Evolutionary conservation across 2,888 invertebrate species (phyloP).

Genomic region (Stegana nigrithorax): DNA sequence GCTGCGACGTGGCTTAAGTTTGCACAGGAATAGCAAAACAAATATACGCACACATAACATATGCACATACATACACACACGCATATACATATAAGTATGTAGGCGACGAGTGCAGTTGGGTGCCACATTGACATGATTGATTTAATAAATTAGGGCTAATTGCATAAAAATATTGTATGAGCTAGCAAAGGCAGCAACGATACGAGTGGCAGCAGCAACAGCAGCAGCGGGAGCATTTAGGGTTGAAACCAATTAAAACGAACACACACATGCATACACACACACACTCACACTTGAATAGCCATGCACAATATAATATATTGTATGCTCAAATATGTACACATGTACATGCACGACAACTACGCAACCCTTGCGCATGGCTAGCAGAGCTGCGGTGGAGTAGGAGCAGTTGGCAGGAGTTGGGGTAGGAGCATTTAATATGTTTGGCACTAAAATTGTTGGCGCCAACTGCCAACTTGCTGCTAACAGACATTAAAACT

Average conservation of each 20-base stretch:
- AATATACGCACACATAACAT: not conserved
- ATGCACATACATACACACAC: not conserved
- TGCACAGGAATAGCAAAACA: too few relatives aligned
- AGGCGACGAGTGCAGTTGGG: not conserved
- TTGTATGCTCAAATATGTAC: not conserved
- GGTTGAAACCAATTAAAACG: constrained; percentile 5
- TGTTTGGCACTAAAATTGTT: constrained; percentile 20
- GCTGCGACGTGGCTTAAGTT: too few relatives aligned
- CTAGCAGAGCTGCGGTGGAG: too few relatives aligned
- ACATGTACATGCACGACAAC: too few relatives aligned
- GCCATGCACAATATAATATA: too few relatives aligned
- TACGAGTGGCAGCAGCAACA: not conserved
- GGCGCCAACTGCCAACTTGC: constrained; percentile 51
- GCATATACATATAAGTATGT: not conserved
- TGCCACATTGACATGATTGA: constrained; percentile 43
- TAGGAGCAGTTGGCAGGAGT: too few relatives aligned
- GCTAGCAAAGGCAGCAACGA: not conserved
- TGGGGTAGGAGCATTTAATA: not conserved
- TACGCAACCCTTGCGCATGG: too few relatives aligned
- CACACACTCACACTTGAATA: not conserved
- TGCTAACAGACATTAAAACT: constrained; percentile 58
- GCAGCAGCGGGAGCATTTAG: not conserved
- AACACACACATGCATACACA: not conserved
- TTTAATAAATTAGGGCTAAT: constrained; percentile 55
- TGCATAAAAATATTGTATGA: constrained; percentile 44